A percentile compares a stretch with the other conserved stretches of the same genome.
These are phyloP conservation scores for Laticauda colubrina DNA, from an alignment of 2,113 vertebrate genomes.

Conservation along the genomic window DNA sequence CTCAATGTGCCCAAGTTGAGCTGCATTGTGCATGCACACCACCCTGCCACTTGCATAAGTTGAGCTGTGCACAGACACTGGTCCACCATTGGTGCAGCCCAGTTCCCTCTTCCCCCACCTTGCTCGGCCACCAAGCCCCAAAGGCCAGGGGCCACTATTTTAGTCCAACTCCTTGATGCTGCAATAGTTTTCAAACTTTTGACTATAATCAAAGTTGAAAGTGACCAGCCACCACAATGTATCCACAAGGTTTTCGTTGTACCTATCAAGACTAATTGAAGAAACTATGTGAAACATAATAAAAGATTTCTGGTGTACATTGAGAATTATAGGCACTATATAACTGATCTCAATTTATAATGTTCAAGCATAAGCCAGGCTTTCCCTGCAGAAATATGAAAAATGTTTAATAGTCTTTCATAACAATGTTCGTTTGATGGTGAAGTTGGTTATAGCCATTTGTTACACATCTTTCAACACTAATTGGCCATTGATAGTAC, in stretches of 20 bases:
- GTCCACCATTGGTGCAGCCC: background rate
- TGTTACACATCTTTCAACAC: background rate
- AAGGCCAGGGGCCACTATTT: background rate
- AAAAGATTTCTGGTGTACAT: background rate
- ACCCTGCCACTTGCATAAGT: background rate
- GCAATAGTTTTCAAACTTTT: background rate
- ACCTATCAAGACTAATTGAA: background rate
- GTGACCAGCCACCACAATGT: background rate
- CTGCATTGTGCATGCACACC: background rate
- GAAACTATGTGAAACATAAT: background rate
- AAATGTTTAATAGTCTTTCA: background rate
- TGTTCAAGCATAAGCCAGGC: background rate
- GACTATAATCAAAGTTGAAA: background rate
- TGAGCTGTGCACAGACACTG: fast-evolving
- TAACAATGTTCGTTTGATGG: background rate
- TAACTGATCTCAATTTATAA: background rate
- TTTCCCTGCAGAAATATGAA: background rate
- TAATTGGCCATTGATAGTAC: background rate
- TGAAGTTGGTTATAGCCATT: background rate
- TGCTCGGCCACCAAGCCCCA: background rate
- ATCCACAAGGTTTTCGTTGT: background rate
- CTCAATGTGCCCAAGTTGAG: background rate
- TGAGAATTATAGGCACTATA: background rate
- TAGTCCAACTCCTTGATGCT: background rate
- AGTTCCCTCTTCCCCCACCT: background rate